A percentile compares a stretch with the other conserved stretches of the same genome.
These are phyloP conservation scores for Tigriopus japonicus DNA, from an alignment of 1,140 invertebrate species.

Conservation along the genomic window DNA sequence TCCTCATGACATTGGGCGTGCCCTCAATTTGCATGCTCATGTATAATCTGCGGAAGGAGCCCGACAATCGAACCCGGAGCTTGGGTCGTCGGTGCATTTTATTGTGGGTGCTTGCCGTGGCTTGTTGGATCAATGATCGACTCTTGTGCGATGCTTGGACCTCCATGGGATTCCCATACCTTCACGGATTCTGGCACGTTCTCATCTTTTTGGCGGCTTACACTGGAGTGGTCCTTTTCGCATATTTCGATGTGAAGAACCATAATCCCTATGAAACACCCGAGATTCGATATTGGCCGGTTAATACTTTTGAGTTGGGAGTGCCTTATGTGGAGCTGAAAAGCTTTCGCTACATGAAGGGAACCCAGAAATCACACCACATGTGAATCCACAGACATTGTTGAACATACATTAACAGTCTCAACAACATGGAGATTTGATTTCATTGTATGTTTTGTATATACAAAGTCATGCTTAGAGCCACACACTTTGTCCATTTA, in stretches of 20 bases:
- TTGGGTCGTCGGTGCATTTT: constrained; percentile 42
- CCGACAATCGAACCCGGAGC: constrained; percentile 34
- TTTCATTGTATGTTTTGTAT: too few relatives aligned
- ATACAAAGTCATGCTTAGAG: too few relatives aligned
- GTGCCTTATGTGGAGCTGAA: not conserved
- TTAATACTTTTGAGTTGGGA: not conserved
- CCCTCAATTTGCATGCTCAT: not conserved
- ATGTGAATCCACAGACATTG: too few relatives aligned
- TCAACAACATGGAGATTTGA: too few relatives aligned
- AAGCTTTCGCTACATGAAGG: not conserved
- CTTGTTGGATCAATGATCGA: constrained; percentile 56
- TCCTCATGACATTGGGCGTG: constrained; percentile 2
- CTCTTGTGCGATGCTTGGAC: constrained; percentile 56
- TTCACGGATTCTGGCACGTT: constrained; percentile 61
- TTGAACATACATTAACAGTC: too few relatives aligned
- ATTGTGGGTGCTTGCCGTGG: constrained; percentile 44
- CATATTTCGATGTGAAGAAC: constrained; percentile 44
- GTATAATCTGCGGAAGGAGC: constrained; percentile 4
- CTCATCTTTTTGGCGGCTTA: constrained; percentile 56
- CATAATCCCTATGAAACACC: not conserved
- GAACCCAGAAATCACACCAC: not conserved
- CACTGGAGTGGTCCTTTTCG: constrained; percentile 48
- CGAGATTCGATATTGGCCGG: not conserved
- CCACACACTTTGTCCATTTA: too few relatives aligned
- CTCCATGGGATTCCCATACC: constrained; percentile 50